Evolutionary conservation across 2,113 vertebrate genomes (phyloP).

Genomic region (Thalassoma bifasciatum): DNA sequence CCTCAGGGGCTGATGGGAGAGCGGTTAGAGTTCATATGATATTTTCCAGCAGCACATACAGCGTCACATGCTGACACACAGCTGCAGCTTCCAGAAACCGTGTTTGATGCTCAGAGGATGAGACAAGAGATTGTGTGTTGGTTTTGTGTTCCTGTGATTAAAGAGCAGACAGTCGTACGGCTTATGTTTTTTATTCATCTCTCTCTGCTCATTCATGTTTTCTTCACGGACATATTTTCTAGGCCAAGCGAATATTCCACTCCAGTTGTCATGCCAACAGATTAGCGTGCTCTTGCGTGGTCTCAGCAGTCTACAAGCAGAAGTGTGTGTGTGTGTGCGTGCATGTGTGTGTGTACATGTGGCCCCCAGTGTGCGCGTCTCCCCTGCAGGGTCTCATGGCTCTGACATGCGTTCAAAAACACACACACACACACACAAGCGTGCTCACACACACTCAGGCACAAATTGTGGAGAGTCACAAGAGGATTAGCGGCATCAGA

Average conservation of each 20-base stretch:
- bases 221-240: constrained; percentile 77
- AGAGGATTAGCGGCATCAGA: neutral
- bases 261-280: constrained; percentile 79
- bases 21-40: constrained; percentile 2
- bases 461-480: neutral
- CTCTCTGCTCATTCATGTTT: constrained; percentile 77
- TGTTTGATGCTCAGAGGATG: constrained; percentile 24
- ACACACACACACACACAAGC: constrained; percentile 11
- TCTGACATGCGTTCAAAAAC: constrained; percentile 39
- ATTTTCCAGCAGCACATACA: constrained; percentile 18
- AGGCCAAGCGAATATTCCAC: constrained; percentile 78
- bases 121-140: constrained; percentile 33
- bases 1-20: constrained; percentile 7
- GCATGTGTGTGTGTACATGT: constrained; percentile 12
- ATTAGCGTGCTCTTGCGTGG: constrained; percentile 71
- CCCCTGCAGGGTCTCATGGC: constrained; percentile 45
- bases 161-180: constrained; percentile 43
- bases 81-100: constrained; percentile 11
- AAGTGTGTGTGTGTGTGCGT: constrained; percentile 15
- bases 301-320: constrained; percentile 33
- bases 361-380: neutral
- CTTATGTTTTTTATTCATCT: constrained; percentile 54
- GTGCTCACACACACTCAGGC: constrained; percentile 1
- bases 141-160: constrained; percentile 54
- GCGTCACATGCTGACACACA: constrained; percentile 5